Percentiles rank a stretch among this genome's conserved stretches.
Evolutionary conservation across 2,113 vertebrate genomes (phyloP).

Genomic region (Neolamprologus falcicula): DNA sequence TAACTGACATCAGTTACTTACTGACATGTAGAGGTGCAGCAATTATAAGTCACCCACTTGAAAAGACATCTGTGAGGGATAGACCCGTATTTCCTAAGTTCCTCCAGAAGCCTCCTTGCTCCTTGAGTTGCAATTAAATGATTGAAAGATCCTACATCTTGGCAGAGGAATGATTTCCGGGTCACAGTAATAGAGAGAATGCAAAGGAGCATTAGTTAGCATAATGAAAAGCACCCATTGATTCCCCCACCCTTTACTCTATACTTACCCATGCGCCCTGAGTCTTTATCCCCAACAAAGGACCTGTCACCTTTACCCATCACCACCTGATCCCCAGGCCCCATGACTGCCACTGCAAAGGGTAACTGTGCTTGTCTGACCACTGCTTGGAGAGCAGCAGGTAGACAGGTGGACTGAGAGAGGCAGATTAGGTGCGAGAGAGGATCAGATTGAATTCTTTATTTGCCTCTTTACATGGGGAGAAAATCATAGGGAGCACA

Average conservation of each 20-base stretch:
- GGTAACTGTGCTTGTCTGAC: not conserved
- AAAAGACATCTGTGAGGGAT: not conserved
- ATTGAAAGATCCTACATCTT: not conserved
- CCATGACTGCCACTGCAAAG: not conserved
- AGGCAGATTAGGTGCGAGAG: not conserved
- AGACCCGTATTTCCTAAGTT: not conserved
- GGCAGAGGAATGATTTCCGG: not conserved
- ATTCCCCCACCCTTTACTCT: not conserved
- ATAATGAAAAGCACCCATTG: not conserved
- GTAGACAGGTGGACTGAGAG: not conserved
- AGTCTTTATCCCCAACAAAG: slow-evolving; percentile 47
- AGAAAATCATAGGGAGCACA: not conserved
- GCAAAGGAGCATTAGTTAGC: not conserved
- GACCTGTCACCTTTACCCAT: slow-evolving; percentile 34
- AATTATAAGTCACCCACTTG: not conserved
- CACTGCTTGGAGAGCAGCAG: slow-evolving; percentile 19
- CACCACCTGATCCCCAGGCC: slow-evolving; percentile 1
- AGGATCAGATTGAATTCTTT: not conserved
- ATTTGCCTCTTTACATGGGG: not conserved
- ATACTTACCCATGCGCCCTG: not conserved
- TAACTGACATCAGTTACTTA: not conserved
- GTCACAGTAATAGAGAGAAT: not conserved
- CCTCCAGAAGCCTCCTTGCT: not conserved
- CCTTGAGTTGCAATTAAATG: not conserved
- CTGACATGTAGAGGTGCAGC: not conserved